Evolutionary conservation across 92 coral and sea anemone species (phyloP).

Genomic region (Epizoanthus ramosus): DNA sequence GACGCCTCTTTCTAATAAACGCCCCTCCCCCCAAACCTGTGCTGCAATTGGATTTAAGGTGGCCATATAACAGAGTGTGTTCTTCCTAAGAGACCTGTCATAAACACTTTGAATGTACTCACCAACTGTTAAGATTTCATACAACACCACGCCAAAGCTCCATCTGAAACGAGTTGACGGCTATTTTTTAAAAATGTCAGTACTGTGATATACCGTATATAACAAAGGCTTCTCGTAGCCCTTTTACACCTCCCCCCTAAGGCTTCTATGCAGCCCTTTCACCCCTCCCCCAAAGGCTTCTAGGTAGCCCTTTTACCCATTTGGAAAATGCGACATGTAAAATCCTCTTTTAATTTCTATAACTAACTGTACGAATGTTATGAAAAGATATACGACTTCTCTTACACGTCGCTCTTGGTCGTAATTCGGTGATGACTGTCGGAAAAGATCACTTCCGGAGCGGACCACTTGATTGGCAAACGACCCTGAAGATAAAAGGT

Average conservation of each 20-base stretch:
- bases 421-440: slow-evolving; percentile 26
- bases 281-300: too few relatives aligned
- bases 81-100: too few relatives aligned
- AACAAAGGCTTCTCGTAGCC: too few relatives aligned
- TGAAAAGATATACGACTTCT: background rate
- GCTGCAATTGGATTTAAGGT: too few relatives aligned
- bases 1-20: too few relatives aligned
- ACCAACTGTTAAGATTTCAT: slow-evolving; percentile 44
- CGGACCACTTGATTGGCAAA: slow-evolving; percentile 37
- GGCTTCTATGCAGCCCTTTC: too few relatives aligned
- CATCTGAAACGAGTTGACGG: slow-evolving; percentile 3
- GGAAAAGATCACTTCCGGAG: slow-evolving; percentile 35
- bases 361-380: background rate
- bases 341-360: too few relatives aligned
- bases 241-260: too few relatives aligned
- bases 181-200: background rate
- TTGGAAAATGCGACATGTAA: too few relatives aligned
- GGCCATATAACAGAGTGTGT: too few relatives aligned
- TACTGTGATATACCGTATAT: background rate
- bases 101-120: background rate
- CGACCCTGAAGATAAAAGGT: slow-evolving; percentile 10
- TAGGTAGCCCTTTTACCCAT: too few relatives aligned
- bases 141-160: slow-evolving; percentile 41
- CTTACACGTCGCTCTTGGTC: slow-evolving; percentile 38
- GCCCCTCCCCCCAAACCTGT: too few relatives aligned